A percentile compares a stretch with the other conserved stretches of the same genome.
phyloP scores from a whole-genome alignment of 2,113 vertebrate species.

The Oryzias woworae region DNA sequence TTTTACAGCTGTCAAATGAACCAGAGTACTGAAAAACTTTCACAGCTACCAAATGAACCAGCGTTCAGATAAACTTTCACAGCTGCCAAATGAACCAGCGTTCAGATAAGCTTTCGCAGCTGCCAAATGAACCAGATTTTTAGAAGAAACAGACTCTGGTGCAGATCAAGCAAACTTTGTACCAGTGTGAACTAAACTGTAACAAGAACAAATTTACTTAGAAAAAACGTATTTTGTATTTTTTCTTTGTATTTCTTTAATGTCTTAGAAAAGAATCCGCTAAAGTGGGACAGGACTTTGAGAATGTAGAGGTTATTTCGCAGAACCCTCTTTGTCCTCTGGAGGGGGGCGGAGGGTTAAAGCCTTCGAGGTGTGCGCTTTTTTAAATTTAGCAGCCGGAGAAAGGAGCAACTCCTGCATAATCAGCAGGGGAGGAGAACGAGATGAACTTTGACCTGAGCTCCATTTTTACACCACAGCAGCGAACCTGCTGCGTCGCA shows the following conservation, averaged over 20 bases:
- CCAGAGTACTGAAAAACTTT: too few species aligned
- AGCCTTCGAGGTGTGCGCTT: constrained; percentile 13
- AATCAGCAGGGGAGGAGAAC: constrained; percentile 53
- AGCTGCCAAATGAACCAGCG: too few species aligned
- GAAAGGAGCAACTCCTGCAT: constrained; percentile 39
- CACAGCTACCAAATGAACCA: too few species aligned
- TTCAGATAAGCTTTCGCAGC: too few species aligned
- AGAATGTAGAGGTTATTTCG: constrained; percentile 32
- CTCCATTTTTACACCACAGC: constrained; percentile 57
- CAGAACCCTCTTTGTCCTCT: constrained; percentile 17
- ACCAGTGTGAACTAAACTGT: too few species aligned
- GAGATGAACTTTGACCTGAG: constrained; percentile 49
- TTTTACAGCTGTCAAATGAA: too few species aligned
- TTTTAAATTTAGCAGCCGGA: constrained; percentile 56
- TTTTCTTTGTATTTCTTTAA: not conserved
- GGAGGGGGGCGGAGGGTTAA: constrained; percentile 14
- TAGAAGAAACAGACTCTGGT: too few species aligned
- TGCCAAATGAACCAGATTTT: too few species aligned
- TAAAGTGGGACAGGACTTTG: constrained; percentile 6
- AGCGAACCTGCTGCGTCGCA: constrained; percentile 50
- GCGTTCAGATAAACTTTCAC: too few species aligned
- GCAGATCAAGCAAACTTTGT: too few species aligned
- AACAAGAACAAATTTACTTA: not conserved
- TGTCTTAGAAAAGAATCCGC: constrained; percentile 3
- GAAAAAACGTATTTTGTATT: constrained; percentile 27